Evolutionary conservation across 2,888 invertebrate genomes (phyloP), one percentile per base, ranked within the genome.

Genomic region (Chalcosyrphus nemorum): DNA sequence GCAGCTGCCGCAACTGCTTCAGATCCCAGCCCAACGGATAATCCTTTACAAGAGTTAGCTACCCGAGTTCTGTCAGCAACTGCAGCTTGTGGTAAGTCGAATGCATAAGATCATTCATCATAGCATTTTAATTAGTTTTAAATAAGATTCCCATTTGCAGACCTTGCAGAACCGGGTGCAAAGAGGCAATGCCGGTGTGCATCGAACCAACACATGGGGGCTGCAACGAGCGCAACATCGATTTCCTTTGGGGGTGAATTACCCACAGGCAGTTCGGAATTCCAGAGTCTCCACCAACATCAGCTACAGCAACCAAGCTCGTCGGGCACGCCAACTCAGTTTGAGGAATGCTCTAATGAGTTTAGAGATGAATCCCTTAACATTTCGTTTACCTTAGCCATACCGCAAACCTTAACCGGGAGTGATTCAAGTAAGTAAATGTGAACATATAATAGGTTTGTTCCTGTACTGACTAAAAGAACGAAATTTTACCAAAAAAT

Each of bases 71-170:
- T 90, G 13, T 32, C 88, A 80, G 90, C 89, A 52, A 89, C 90
- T n/a, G 88, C 89, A 65, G 87, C 88, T 77, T 91, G 91, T 90
- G 91, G 91, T 91, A 89, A 88, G 87, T 29, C 21, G 27, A 38
- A 54, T 27, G 41, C 45, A 65, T 57, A 35, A 43, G 6, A 41
- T 32, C 2, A 21, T 24, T 43, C 17, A 72, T 13, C 54, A 70
- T 82, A 54, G 56, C 84, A 59, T 84, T 85, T 86, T 75, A 78
- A 86, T 75, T 87, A 86, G 88, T 87, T 86, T 86, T 89, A 87
- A 87, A 87, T 87, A 89, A 91, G 92, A 91, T 88, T 89, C 88
- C 77, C 91, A 89, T 86, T 91, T 91, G 87, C 91, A 92, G 91
- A 90, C 87, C 87, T 88, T 91, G 87, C 91, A 91, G 87, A 88